Evolutionary conservation across 2,888 invertebrate genomes (phyloP).

Genomic region (Callimorpha dominula): DNA sequence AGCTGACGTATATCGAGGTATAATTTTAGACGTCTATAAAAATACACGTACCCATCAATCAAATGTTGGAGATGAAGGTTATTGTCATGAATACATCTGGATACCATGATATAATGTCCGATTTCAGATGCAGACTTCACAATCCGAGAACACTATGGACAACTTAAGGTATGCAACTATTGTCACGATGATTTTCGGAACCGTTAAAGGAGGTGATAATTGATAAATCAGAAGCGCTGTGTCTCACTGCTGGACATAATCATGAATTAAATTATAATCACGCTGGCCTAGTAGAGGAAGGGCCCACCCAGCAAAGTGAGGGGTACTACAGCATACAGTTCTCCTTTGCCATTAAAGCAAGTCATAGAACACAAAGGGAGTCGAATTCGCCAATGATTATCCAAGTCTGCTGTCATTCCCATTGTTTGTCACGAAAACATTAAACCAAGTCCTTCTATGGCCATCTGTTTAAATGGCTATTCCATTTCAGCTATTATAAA

Average conservation of each 20-base stretch:
- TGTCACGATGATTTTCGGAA: neutral
- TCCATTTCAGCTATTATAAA: neutral
- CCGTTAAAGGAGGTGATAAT: neutral
- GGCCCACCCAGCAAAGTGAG: no score
- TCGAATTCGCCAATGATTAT: neutral
- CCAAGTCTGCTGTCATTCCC: neutral
- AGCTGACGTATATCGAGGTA: neutral
- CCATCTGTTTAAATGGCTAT: constrained; percentile 1
- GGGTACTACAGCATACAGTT: no score
- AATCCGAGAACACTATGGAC: neutral
- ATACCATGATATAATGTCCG: neutral
- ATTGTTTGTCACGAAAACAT: neutral
- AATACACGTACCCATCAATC: constrained; percentile 23
- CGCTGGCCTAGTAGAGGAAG: neutral
- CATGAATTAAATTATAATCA: neutral
- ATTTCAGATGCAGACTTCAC: neutral
- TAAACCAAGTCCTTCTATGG: neutral
- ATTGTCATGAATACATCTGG: constrained; percentile 28
- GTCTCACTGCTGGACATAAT: neutral
- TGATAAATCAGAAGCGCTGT: neutral
- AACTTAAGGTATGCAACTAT: neutral
- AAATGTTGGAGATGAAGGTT: constrained; percentile 21
- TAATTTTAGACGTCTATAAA: constrained; percentile 23
- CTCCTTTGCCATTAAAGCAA: no score
- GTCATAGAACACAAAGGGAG: neutral